phyloP scores from a whole-genome alignment of 2,113 vertebrate genomes.

The Tychaedon coryphoeus region DNA sequence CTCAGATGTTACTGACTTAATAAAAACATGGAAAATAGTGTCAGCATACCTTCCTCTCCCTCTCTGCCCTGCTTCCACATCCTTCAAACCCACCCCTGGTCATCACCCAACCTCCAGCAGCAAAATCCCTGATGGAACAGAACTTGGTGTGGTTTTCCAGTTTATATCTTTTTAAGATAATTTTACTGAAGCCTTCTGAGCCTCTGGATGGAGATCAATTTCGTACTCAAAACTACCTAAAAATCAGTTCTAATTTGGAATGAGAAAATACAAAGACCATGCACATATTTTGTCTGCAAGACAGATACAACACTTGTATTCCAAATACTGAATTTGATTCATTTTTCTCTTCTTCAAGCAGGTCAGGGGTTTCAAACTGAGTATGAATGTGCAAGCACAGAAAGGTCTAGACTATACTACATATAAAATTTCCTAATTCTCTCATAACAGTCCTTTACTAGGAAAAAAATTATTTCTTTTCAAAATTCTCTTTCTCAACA shows the following conservation, averaged over 20 bases:
- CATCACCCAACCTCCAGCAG: neutral
- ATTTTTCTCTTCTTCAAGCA: neutral
- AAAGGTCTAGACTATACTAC: neutral
- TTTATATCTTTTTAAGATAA: neutral
- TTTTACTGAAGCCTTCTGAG: neutral
- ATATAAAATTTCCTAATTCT: neutral
- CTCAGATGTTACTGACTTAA: neutral
- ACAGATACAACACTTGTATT: neutral
- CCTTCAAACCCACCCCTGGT: neutral
- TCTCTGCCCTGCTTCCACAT: neutral
- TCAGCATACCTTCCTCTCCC: neutral
- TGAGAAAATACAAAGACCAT: neutral
- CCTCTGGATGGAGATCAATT: neutral
- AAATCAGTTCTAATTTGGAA: neutral
- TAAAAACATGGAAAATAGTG: neutral
- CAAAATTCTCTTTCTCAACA: neutral
- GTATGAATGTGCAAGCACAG: neutral
- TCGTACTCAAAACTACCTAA: neutral
- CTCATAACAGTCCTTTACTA: neutral
- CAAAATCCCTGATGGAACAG: neutral
- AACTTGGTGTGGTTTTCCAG: rapidly evolving
- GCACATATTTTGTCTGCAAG: neutral
- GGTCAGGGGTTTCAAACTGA: neutral
- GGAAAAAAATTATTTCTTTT: neutral
- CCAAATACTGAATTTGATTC: neutral